phyloP scores from a whole-genome alignment of 2,113 vertebrate genomes.

The Vombatus ursinus region DNA sequence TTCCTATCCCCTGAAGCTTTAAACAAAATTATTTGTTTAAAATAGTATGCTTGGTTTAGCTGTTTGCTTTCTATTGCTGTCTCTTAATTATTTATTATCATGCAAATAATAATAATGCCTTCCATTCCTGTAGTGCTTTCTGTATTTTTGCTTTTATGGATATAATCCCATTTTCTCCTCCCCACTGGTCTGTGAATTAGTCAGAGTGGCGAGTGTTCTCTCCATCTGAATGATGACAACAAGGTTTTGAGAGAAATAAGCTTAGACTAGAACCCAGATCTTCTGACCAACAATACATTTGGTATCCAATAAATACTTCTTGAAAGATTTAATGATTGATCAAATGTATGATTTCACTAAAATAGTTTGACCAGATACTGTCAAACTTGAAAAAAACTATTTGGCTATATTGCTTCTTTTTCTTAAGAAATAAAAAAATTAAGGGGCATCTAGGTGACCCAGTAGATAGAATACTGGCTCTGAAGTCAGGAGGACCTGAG shows the following conservation, averaged over 20 bases:
- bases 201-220: neutral
- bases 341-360: neutral
- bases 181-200: neutral
- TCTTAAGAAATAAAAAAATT: neutral
- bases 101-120: neutral
- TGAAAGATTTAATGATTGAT: neutral
- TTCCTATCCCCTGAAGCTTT: neutral
- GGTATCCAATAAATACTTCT: neutral
- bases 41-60: neutral
- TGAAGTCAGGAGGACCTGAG: too few relatives aligned
- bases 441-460: too few relatives aligned
- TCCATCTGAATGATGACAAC: neutral
- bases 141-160: neutral
- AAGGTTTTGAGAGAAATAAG: neutral
- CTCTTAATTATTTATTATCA: neutral
- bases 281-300: neutral
- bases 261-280: neutral
- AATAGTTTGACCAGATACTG: neutral
- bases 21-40: neutral
- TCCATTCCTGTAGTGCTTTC: neutral
- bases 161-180: neutral
- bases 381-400: too few relatives aligned
- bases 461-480: too few relatives aligned
- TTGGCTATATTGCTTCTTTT: neutral
- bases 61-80: neutral